Evolutionary conservation across 2,888 invertebrate species (phyloP).

Genomic region (Tenthredo notha): DNA sequence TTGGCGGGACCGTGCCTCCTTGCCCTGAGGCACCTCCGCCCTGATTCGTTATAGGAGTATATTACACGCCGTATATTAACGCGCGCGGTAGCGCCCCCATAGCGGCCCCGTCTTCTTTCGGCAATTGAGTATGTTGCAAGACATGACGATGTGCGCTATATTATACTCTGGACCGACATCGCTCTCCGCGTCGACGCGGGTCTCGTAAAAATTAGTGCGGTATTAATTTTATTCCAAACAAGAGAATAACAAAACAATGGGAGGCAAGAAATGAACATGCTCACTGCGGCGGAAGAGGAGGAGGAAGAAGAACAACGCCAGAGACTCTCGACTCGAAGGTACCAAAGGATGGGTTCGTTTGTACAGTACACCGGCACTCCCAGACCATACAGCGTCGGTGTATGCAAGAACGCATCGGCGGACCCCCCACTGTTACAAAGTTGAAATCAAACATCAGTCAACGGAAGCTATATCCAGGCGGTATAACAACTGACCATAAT

Average conservation of each 20-base stretch:
- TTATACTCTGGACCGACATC: constrained; percentile 15
- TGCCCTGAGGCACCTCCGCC: constrained; percentile 45
- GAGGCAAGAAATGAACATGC: constrained; percentile 3
- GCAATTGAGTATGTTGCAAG: constrained; percentile 51
- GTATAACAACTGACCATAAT: constrained; percentile 35
- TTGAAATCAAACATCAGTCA: constrained; percentile 67
- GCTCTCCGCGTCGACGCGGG: constrained; percentile 42
- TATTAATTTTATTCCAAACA: constrained; percentile 44
- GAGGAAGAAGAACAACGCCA: constrained; percentile 25
- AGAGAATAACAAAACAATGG: constrained; percentile 41
- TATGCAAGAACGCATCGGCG: constrained; percentile 47
- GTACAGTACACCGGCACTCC: constrained; percentile 38
- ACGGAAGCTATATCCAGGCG: constrained; percentile 63
- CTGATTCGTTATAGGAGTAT: constrained; percentile 51
- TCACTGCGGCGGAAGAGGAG: neutral
- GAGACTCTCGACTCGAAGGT: constrained; percentile 21
- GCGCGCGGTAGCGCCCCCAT: constrained; percentile 48
- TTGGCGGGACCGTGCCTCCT: constrained; percentile 34
- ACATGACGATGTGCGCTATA: neutral
- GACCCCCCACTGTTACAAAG: constrained; percentile 61
- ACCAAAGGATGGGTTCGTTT: constrained; percentile 33
- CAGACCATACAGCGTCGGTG: constrained; percentile 38
- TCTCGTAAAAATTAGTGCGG: constrained; percentile 51
- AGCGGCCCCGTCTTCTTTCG: constrained; percentile 36
- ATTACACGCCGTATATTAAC: constrained; percentile 51